These are phyloP conservation scores for Gallinago solitaria DNA, from an alignment of 2,797 vertebrate genomes.

Conservation along the genomic window DNA sequence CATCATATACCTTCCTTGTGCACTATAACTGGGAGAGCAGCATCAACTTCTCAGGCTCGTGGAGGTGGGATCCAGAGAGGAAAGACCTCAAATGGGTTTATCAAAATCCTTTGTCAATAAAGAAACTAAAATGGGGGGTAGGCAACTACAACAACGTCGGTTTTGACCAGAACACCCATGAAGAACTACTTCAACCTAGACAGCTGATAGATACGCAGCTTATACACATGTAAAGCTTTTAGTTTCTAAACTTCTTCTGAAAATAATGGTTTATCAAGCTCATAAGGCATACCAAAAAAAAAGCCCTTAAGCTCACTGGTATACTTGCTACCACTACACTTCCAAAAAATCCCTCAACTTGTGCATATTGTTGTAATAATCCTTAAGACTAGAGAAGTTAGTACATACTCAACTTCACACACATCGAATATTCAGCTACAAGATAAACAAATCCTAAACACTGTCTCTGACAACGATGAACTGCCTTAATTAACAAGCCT, in stretches of 20 bases:
- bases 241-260: background rate
- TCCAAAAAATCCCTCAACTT: background rate
- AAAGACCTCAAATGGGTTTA: background rate
- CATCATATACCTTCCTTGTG: background rate
- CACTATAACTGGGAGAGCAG: background rate
- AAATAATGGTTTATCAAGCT: background rate
- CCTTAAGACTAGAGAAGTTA: background rate
- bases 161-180: background rate
- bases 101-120: conserved; percentile 37
- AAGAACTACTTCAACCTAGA: background rate
- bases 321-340: background rate
- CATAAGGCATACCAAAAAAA: background rate
- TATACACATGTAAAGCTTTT: background rate
- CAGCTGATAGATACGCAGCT: background rate
- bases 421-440: background rate
- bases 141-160: background rate
- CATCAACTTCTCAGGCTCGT: background rate
- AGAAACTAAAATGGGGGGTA: conserved; percentile 11
- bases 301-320: background rate
- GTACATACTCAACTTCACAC: background rate
- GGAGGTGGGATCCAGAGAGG: background rate
- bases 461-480: background rate
- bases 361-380: background rate
- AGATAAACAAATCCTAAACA: background rate
- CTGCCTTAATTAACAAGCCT: background rate